phyloP scores from a whole-genome alignment of 2,888 invertebrate genomes.

The Spodoptera exigua region DNA sequence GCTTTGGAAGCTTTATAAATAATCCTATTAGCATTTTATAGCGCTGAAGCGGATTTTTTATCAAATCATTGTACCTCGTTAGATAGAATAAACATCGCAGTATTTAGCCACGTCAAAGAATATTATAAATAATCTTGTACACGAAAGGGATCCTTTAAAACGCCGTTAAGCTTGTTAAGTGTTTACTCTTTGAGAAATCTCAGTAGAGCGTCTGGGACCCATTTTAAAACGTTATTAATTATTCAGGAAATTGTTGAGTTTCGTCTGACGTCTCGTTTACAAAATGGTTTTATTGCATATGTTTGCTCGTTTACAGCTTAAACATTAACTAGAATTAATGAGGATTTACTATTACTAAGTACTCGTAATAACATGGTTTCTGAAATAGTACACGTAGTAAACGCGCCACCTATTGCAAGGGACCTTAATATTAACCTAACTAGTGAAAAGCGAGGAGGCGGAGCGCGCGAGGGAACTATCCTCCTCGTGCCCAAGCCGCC shows the following conservation, averaged over 20 bases:
- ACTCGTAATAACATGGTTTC: too few species aligned
- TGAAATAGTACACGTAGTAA: too few species aligned
- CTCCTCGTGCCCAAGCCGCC: too few species aligned
- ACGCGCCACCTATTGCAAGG: too few species aligned
- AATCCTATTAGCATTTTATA: conserved; percentile 45
- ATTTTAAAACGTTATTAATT: conserved; percentile 28
- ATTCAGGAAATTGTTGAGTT: conserved; percentile 12
- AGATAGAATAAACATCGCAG: conserved; percentile 38
- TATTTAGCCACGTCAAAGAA: conserved; percentile 32
- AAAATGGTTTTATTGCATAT: conserved; percentile 2
- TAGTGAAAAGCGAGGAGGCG: too few species aligned
- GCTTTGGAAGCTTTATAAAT: conserved; percentile 34
- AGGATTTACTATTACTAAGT: too few species aligned
- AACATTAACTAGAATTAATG: too few species aligned
- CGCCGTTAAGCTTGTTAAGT: conserved; percentile 25
- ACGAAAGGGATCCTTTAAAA: conserved; percentile 18
- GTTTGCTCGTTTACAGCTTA: too few species aligned
- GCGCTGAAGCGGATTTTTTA: conserved; percentile 38
- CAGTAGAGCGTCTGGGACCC: conserved; percentile 14
- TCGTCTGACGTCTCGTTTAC: conserved; percentile 6
- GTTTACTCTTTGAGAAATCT: conserved; percentile 33
- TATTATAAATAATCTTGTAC: conserved; percentile 33
- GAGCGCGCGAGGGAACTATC: too few species aligned
- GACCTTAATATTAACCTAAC: too few species aligned
- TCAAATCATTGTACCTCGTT: conserved; percentile 53